These are phyloP conservation scores for Metacarcinus magister DNA, from an alignment of 2,888 invertebrate species.

Conservation along the genomic window DNA sequence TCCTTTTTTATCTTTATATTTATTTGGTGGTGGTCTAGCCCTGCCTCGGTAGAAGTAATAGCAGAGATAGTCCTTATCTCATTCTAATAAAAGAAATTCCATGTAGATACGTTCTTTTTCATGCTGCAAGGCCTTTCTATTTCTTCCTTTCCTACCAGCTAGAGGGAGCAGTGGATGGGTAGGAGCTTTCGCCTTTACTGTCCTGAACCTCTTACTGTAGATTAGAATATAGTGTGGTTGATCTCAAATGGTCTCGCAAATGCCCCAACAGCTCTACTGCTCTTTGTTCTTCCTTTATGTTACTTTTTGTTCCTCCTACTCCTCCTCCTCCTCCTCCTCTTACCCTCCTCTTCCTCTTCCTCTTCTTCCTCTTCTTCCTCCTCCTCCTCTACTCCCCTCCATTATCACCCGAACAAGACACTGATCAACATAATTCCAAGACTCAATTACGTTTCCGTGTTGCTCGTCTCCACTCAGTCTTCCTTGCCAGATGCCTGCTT, in stretches of 20 bases:
- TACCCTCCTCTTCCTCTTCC: neutral
- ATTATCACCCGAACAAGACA: slow-evolving; percentile 45
- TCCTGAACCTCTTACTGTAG: no score
- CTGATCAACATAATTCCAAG: slow-evolving; percentile 48
- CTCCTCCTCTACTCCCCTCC: neutral
- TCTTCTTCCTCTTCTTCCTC: neutral
- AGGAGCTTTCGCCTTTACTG: no score
- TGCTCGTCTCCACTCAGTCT: neutral
- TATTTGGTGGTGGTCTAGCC: no score
- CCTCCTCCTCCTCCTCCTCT: neutral
- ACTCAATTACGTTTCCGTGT: slow-evolving; percentile 41
- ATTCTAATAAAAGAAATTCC: no score
- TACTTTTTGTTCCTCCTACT: neutral
- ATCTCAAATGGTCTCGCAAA: no score
- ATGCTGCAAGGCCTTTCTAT: neutral
- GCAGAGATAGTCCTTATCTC: no score
- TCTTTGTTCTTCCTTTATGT: neutral
- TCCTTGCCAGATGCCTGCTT: neutral
- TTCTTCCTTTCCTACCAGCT: neutral
- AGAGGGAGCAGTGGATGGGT: no score
- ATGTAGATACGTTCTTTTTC: no score
- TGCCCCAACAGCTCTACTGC: neutral
- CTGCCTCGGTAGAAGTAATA: no score
- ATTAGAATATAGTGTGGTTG: no score
- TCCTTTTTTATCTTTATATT: neutral